Percentiles rank a stretch among this genome's conserved stretches.
Conservation (phyloP, 2,888 invertebrate genomes). For the Yponomeuta malinellus region DNA sequence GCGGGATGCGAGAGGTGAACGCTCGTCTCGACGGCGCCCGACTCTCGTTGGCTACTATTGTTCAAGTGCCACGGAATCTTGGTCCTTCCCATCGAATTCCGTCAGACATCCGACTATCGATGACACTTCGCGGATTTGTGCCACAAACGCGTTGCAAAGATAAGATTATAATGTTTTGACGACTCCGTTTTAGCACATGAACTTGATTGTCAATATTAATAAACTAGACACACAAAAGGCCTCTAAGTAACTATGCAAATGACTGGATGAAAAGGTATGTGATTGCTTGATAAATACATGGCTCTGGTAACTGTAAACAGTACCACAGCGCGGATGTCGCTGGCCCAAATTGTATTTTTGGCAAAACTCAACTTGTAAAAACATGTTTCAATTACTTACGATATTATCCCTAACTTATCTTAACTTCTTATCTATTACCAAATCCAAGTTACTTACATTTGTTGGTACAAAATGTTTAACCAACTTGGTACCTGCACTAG, state of each 20-base stretch:
- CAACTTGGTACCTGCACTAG: neutral
- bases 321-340: constrained; percentile 9
- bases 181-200: neutral
- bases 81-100: constrained; percentile 72
- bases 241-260: constrained; percentile 30
- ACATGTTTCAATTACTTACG: neutral
- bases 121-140: constrained; percentile 46
- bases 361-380: neutral
- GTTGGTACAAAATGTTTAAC: neutral
- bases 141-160: neutral
- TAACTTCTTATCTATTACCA: neutral
- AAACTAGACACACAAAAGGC: neutral
- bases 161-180: neutral
- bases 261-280: constrained; percentile 30
- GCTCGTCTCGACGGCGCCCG: constrained; percentile 71
- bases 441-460: neutral
- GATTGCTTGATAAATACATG: constrained; percentile 43
- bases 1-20: constrained; percentile 70
- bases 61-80: constrained; percentile 74
- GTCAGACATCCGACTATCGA: constrained; percentile 34
- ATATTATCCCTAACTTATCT: neutral
- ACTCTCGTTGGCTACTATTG: constrained; percentile 72
- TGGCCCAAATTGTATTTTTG: neutral
- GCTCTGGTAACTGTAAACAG: constrained; percentile 47
- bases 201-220: neutral